phyloP scores from a whole-genome alignment of 2,888 invertebrate species.

The Urechis unicinctus region DNA sequence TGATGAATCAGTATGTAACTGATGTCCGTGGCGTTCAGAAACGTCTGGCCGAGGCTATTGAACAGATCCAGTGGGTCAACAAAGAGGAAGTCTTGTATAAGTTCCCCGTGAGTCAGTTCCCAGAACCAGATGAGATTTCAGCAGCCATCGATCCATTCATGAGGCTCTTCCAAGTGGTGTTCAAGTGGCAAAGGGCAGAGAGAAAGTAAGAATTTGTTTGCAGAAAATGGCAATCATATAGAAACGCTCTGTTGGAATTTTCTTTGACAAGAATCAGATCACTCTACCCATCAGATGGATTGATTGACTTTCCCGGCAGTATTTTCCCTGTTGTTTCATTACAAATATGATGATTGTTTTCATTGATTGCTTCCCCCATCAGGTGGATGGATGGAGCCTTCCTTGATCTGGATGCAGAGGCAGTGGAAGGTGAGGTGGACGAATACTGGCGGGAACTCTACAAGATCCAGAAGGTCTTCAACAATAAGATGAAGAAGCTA shows the following conservation, averaged over 20 bases:
- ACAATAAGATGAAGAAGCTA: conserved; percentile 44
- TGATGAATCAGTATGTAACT: conserved; percentile 69
- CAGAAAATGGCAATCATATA: neutral
- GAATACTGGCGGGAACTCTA: conserved; percentile 69
- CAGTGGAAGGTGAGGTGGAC: conserved; percentile 74
- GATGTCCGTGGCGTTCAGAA: conserved; percentile 70
- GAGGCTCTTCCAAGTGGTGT: conserved; percentile 56
- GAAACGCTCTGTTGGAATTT: neutral
- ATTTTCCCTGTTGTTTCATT: neutral
- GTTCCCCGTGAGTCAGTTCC: conserved; percentile 69
- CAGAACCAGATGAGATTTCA: conserved; percentile 69
- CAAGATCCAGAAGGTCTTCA: conserved; percentile 66
- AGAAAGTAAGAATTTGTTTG: conserved; percentile 54
- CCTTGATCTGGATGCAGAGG: conserved; percentile 70
- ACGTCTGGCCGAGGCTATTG: conserved; percentile 68
- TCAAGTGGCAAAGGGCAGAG: conserved; percentile 72
- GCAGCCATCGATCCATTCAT: conserved; percentile 60
- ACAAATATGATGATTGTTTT: neutral
- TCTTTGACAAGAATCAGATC: neutral
- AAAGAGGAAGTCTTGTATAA: conserved; percentile 81
- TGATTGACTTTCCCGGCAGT: too few species aligned
- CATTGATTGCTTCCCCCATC: neutral
- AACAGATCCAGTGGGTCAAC: conserved; percentile 78
- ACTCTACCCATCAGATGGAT: neutral
- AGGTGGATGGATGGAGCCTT: conserved; percentile 91